These are phyloP conservation scores for Rhopalosiphum maidis DNA, from an alignment of 1,140 invertebrate genomes.

Conservation along the genomic window DNA sequence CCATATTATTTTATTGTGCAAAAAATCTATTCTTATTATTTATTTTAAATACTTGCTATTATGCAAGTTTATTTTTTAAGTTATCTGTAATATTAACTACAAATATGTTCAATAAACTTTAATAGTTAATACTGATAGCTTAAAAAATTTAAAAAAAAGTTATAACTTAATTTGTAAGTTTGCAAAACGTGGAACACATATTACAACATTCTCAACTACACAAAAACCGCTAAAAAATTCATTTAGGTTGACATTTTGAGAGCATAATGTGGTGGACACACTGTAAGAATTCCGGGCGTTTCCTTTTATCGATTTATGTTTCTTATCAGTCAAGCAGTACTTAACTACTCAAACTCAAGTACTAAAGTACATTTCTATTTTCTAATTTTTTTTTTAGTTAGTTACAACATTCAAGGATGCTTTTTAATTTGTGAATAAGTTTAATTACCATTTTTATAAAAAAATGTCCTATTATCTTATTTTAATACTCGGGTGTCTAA, in stretches of 20 bases:
- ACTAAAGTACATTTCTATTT: neutral
- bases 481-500: neutral
- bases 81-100: no score
- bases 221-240: neutral
- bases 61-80: no score
- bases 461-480: neutral
- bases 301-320: constrained; percentile 24
- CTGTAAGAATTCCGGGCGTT: constrained; percentile 16
- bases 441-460: neutral
- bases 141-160: no score
- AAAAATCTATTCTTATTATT: no score
- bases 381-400: neutral
- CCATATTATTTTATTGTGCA: no score
- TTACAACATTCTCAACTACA: no score
- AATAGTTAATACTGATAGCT: no score
- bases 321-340: neutral
- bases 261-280: neutral
- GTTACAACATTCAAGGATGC: neutral
- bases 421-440: neutral
- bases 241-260: neutral
- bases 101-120: no score
- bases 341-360: neutral
- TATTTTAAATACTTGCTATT: no score
- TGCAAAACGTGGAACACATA: no score
- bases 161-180: no score